phyloP scores from a whole-genome alignment of 2,113 vertebrate genomes.

The Phalacrocorax carbo region DNA sequence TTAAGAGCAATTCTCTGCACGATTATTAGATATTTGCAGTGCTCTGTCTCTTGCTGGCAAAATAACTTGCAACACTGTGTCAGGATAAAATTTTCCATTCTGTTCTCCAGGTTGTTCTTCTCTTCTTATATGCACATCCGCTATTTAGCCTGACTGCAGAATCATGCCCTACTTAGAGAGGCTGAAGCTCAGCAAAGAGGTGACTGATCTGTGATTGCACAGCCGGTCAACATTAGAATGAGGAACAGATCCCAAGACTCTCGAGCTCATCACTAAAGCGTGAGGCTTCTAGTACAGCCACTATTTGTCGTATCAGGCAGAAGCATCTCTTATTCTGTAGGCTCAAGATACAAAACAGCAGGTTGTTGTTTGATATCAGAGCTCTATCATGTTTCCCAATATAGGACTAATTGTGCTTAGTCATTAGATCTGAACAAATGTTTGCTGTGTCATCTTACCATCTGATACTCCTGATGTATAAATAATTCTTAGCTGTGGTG shows the following conservation, averaged over 20 bases:
- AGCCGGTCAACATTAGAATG: neutral
- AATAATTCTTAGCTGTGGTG: conserved; percentile 12
- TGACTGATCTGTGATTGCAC: neutral
- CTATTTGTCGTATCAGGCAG: neutral
- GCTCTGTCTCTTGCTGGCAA: neutral
- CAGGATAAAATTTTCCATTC: neutral
- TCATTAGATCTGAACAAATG: neutral
- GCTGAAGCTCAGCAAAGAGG: neutral
- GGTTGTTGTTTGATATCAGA: neutral
- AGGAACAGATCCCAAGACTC: neutral
- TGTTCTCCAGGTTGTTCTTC: neutral
- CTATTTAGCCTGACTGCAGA: neutral
- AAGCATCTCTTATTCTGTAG: neutral
- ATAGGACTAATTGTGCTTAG: neutral
- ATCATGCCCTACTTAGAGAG: neutral
- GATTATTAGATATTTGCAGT: neutral
- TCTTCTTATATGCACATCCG: neutral
- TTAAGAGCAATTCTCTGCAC: neutral
- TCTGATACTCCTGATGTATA: neutral
- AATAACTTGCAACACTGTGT: neutral
- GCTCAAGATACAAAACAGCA: neutral
- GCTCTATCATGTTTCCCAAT: neutral
- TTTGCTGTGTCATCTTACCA: conserved; percentile 5
- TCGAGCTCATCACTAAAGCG: neutral
- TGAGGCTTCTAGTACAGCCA: neutral